phyloP scores from a whole-genome alignment of 1,140 invertebrate species.

The Drosophila miranda region DNA sequence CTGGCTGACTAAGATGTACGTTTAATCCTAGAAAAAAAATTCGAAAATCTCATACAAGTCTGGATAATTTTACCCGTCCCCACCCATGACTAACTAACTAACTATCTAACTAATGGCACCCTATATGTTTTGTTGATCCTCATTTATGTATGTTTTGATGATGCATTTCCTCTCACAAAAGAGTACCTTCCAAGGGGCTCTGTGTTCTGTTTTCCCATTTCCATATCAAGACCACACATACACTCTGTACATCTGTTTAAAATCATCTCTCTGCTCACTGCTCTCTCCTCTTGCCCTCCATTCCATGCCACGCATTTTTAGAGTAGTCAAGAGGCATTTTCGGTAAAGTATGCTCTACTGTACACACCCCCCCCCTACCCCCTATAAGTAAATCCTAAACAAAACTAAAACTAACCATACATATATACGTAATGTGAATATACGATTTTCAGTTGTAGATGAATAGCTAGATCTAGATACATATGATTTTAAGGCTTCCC shows the following conservation, averaged over 20 bases:
- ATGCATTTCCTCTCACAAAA: not conserved
- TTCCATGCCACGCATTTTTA: slow-evolving; percentile 54
- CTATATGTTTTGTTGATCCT: slow-evolving; percentile 5
- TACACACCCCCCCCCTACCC: not conserved
- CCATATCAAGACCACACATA: slow-evolving; percentile 11
- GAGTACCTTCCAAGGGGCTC: no score
- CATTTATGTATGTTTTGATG: not conserved
- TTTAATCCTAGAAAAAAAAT: slow-evolving; percentile 51
- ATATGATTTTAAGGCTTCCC: slow-evolving; percentile 3
- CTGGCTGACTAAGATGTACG: slow-evolving; percentile 45
- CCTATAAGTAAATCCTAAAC: not conserved
- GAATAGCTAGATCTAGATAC: slow-evolving; percentile 8
- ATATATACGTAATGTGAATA: not conserved
- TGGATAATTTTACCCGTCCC: slow-evolving; percentile 17
- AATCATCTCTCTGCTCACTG: slow-evolving; percentile 44
- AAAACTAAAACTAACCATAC: no score
- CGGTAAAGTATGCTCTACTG: slow-evolving; percentile 79
- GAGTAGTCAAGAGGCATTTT: slow-evolving; percentile 81
- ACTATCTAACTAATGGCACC: no score
- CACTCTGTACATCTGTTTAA: slow-evolving; percentile 27
- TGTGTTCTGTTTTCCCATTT: not conserved
- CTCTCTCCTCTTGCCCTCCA: slow-evolving; percentile 25
- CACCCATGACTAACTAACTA: no score
- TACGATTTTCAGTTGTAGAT: slow-evolving; percentile 18
- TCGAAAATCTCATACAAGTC: slow-evolving; percentile 63